A percentile compares a stretch with the other conserved stretches of the same genome.
Conservation (phyloP, 1,140 invertebrate species). For the Anthonomus grandis region DNA sequence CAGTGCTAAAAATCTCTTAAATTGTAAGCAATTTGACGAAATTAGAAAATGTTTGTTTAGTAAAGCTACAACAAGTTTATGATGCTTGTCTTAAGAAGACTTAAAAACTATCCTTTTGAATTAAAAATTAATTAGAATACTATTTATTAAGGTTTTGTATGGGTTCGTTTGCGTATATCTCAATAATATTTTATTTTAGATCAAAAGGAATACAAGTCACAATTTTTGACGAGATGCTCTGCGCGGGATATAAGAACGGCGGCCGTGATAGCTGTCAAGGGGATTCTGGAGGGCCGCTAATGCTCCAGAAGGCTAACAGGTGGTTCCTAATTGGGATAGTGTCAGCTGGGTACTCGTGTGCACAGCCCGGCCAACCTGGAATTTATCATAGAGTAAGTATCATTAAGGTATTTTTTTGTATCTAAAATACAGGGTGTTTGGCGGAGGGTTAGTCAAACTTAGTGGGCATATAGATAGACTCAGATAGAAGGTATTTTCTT, state of each 20-base stretch:
- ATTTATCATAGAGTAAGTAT: slow-evolving; percentile 84
- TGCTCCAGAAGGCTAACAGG: slow-evolving; percentile 78
- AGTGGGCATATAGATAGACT: neutral
- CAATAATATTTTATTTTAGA: slow-evolving; percentile 39
- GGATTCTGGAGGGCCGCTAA: slow-evolving; percentile 79
- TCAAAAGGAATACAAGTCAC: slow-evolving; percentile 87
- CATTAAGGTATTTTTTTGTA: neutral
- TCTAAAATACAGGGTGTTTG: neutral
- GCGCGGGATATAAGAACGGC: slow-evolving; percentile 88
- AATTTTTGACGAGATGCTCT: slow-evolving; percentile 96
- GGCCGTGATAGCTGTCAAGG: slow-evolving; percentile 82
- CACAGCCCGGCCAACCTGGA: slow-evolving; percentile 85
- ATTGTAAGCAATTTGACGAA: no score
- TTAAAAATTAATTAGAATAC: no score
- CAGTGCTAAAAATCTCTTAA: no score
- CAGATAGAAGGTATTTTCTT: neutral
- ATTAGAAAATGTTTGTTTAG: no score
- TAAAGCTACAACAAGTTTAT: no score
- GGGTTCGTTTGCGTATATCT: neutral
- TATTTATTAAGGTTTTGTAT: no score
- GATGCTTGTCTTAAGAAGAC: no score
- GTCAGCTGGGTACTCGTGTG: slow-evolving; percentile 90
- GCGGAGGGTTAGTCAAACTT: neutral
- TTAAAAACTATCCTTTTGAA: no score
- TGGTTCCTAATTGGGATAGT: slow-evolving; percentile 91